Evolutionary conservation across 2,113 vertebrate species (phyloP), one percentile per base, ranked within the genome.

Genomic region (Spermophilus dauricus): DNA sequence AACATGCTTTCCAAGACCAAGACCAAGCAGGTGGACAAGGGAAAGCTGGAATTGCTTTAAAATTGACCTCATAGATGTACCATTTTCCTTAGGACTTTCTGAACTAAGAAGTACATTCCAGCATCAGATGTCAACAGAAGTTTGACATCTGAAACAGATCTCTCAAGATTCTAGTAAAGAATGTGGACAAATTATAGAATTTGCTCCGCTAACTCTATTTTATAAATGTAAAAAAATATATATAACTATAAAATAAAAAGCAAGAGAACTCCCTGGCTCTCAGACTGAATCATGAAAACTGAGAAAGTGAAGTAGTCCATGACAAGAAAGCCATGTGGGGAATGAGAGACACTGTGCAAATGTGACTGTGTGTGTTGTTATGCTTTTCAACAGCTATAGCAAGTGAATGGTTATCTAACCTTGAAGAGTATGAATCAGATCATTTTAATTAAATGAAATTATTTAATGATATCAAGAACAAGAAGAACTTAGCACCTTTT

Each of bases 381-480:
- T 42, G 51, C 58, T 63, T 61, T 63, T 92, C 70, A 53, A 30
- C 16, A 90, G 34, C 24, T 39, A 51, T 42, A 81, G 37, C 5
- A 80, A 69, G 45, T 72, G 83, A 94, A 90, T 76, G 69, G 77
- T 69, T 78, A 86, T 89, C 86, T 87, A 95, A 70, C 18, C 76
- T 86, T 39, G 7, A 83, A 32, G 48, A 58, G 18, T 77, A 91
- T 77, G 67, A 93, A 80, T 75, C 56, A 84, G 85, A 84, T 9
- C 28, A 73, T 90, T 97, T 87, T 94, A 95, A 92, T 97, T 90
- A 84, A 86, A 92, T 20, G 83, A 86, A 92, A 65, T 78, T n/a
- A 45, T 67, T 95, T 91, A 96, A 87, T 48, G 13, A 87, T 70
- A 12, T 18, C 61, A 88, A 90, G 65, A 45, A 91, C 18, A 81